Evolutionary conservation across 1,140 invertebrate species (phyloP), one percentile per base, ranked within the genome.

Genomic region (Venustaconcha ellipsiformis): DNA sequence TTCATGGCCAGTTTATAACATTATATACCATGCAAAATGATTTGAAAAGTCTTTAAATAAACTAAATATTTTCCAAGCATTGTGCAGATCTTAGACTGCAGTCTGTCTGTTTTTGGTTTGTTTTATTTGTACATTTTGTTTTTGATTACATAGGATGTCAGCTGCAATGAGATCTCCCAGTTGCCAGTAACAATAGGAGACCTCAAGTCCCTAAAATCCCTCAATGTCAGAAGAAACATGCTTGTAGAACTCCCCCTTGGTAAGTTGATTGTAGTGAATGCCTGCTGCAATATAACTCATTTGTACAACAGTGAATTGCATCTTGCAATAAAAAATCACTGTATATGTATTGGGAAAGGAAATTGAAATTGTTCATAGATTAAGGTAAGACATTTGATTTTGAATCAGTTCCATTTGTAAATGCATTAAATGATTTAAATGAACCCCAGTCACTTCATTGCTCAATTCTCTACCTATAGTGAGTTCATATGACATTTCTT

Each of bases 141-240:
- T 48, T 76, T 57, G 76, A 62, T 73, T 67, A 81, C 85, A 13
- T 80, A 91, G 90, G 96, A 98, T 90, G 96, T 95, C 14, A 96
- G 95, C 55, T 96, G 95, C 88, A 98, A 98, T 92, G 95, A 97
- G 90, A 93, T 98, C 68, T 93, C 94, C 12, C 94, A 94, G 84
- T 91, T 98, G 74, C 97, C 96, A 0, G 93, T 94, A 72, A 94
- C 95, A 71, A 92, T 98, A 72, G 95, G 95, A 14, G 95, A 97
- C 84, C 92, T 97, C 67, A 90, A 92, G 63, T 92, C 93, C n/a
- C 70, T 89, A 65, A 80, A 83, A 60, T 82, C 76, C 56, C 91
- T 98, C 1, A 95, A 96, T 84, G 89, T 97, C 74, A 92, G 96
- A 76, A 94, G 94, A 86, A 98, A 98, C 90, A 92, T 95, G 78